Evolutionary conservation across 2,797 vertebrate species (phyloP).

Genomic region (Gambelia wislizenii): DNA sequence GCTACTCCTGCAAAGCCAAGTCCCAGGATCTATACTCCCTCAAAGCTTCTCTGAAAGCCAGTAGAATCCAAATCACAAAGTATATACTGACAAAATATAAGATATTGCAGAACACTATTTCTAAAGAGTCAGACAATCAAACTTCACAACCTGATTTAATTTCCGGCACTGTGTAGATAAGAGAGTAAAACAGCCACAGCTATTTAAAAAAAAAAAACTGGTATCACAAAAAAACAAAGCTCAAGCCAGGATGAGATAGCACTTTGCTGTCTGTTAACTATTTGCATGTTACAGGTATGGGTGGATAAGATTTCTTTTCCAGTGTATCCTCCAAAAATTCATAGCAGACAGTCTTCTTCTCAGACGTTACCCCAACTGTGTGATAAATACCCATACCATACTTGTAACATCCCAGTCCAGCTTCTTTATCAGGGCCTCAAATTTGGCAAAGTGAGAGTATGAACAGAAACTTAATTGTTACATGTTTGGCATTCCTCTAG

Average conservation of each 20-base stretch:
- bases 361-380: not conserved
- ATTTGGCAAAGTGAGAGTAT: not conserved
- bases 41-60: conserved; percentile 37
- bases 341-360: not conserved
- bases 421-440: not conserved
- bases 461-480: not conserved
- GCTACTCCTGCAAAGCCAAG: conserved; percentile 26
- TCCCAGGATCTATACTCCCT: not conserved
- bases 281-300: not conserved
- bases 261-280: conserved; percentile 53
- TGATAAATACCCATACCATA: not conserved
- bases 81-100: not conserved
- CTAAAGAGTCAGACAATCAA: not conserved
- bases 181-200: conserved; percentile 66
- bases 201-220: conserved; percentile 61
- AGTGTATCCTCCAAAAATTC: too few relatives aligned
- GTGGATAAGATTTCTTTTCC: not conserved
- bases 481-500: too few relatives aligned
- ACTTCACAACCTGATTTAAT: fast-evolving
- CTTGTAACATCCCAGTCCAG: not conserved
- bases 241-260: conserved; percentile 60
- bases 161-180: conserved; percentile 59
- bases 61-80: not conserved
- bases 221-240: conserved; percentile 59
- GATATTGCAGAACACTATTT: conserved; percentile 7